Evolutionary conservation across 2,888 invertebrate genomes (phyloP), one percentile per base, ranked within the genome.

Genomic region (Rhagonycha fulva): DNA sequence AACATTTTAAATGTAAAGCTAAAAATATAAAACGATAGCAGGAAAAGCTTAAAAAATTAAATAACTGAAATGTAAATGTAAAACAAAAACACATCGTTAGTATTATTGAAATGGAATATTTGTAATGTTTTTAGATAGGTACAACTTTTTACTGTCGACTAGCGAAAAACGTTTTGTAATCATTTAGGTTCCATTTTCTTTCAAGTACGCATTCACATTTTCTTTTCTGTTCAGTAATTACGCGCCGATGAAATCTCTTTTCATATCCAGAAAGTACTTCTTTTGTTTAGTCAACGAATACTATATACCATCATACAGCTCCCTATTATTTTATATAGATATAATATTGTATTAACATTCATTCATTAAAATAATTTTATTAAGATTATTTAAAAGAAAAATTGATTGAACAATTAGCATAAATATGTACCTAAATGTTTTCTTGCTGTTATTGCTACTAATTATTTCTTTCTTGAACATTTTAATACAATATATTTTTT

Each of bases 101-200:
- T 47, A 47, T 47, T 47, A 47, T 47, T 47, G 9, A 7, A 47
- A n/a, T 47, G 47, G n/a, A 9, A n/a, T n/a, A n/a, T 12, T 47
- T 47, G n/a, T n/a, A 47, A 47, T 47, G n/a, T 7, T 47, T 47
- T 47, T 47, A 63, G 62, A 70, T 76, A 63, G 62, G 69, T 76
- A 70, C 70, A 73, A 76, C 61, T 70, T 70, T 72, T 66, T 66
- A 14, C 68, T 76, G 76, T 76, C 76, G 70, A 67, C 70, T 76
- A 70, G 61, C 70, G 66, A 71, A 67, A 76, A 76, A 71, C 74
- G 73, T 66, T 70, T 73, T 71, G 71, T 71, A 71, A 76, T 76
- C 74, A 76, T 76, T 76, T 71, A 76, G 68, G 68, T 68, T 63
- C 74, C 76, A 71, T 71, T 76, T 76, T 76, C 74, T 74, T 74